Percentiles rank a stretch among this genome's conserved stretches.
These are phyloP conservation scores for Orcinus orca DNA, from an alignment of 2,113 vertebrate species.

Conservation along the genomic window DNA sequence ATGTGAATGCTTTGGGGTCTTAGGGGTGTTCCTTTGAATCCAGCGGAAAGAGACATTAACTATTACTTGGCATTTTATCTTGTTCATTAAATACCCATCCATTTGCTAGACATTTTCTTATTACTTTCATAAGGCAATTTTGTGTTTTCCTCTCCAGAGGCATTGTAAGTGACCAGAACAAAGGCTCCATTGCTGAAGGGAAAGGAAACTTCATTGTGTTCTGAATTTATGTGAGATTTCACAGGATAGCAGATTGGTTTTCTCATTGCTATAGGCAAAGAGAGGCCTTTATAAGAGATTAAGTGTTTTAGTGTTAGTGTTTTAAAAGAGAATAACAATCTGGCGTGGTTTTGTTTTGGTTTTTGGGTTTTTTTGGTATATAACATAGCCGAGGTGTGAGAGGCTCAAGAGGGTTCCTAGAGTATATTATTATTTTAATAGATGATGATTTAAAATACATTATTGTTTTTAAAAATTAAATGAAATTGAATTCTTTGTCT, in stretches of 20 bases:
- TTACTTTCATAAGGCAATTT: slow-evolving; percentile 35
- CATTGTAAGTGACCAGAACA: neutral
- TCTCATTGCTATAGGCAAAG: slow-evolving; percentile 34
- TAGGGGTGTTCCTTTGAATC: slow-evolving; percentile 49
- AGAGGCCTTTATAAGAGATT: neutral
- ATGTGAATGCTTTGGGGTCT: slow-evolving; percentile 12
- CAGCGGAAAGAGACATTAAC: slow-evolving; percentile 51
- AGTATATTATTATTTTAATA: neutral
- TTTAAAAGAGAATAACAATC: neutral
- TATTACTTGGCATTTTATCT: slow-evolving; percentile 48
- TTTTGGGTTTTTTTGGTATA: neutral
- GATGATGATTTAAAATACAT: slow-evolving; percentile 1
- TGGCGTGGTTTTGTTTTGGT: neutral
- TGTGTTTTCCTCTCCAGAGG: neutral
- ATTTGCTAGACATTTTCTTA: slow-evolving; percentile 22
- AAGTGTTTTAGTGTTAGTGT: neutral
- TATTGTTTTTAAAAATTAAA: neutral
- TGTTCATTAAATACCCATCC: slow-evolving; percentile 38
- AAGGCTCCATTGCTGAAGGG: neutral
- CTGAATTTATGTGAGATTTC: slow-evolving; percentile 54
- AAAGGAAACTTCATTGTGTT: slow-evolving; percentile 12
- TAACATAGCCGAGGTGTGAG: neutral
- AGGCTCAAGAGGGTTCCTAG: neutral
- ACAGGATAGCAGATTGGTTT: neutral
- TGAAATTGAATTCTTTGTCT: neutral